Evolutionary conservation across 2,113 vertebrate species (phyloP).

Genomic region (Passerina amoena): DNA sequence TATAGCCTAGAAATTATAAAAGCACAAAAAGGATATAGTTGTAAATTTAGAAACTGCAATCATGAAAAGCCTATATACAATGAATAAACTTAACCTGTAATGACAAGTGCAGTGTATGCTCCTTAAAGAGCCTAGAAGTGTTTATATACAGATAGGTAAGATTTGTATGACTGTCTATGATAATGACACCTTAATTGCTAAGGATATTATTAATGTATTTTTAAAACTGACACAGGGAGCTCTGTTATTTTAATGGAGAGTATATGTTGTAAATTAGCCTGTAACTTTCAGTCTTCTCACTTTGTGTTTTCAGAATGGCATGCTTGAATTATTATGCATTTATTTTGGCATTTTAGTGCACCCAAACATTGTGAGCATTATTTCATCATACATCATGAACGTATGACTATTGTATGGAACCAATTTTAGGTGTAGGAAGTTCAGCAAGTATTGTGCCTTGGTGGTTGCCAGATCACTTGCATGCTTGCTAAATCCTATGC

Average conservation of each 20-base stretch:
- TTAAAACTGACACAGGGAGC: not conserved
- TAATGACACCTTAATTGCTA: not conserved
- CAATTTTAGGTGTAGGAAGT: slow-evolving; percentile 8
- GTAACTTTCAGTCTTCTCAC: not conserved
- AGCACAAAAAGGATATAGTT: not conserved
- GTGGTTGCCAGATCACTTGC: not conserved
- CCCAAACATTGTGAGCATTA: not conserved
- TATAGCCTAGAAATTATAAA: not conserved
- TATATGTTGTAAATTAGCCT: not conserved
- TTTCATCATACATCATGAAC: not conserved
- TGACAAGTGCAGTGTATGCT: not conserved
- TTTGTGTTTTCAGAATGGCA: not conserved
- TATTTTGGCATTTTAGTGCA: not conserved
- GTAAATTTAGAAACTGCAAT: not conserved
- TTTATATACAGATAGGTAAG: slow-evolving; percentile 3
- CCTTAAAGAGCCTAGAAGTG: not conserved
- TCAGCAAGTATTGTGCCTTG: slow-evolving; percentile 12
- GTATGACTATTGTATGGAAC: not conserved
- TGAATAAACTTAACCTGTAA: not conserved
- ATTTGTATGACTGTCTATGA: not conserved
- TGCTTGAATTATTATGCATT: not conserved
- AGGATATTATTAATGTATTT: not conserved
- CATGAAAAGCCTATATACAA: not conserved
- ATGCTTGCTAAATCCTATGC: slow-evolving; percentile 25
- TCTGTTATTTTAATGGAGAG: not conserved